Evolutionary conservation across 2,113 vertebrate genomes (phyloP).

Genomic region (Cebus imitator): DNA sequence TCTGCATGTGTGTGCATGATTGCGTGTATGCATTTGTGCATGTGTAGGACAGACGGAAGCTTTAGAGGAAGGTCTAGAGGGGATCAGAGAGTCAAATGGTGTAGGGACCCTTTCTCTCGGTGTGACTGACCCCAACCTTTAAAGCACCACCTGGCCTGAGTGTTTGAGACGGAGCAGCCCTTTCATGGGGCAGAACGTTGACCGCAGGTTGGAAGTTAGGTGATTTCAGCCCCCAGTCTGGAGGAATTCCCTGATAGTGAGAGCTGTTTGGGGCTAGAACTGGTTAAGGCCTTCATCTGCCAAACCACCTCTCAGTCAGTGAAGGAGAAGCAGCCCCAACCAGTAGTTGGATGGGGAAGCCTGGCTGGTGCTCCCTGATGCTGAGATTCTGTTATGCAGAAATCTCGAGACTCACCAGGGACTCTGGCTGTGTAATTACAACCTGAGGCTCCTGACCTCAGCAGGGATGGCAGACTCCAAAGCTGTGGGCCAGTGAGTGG

Average conservation of each 20-base stretch:
- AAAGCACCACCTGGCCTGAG: rapidly evolving
- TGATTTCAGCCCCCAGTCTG: rapidly evolving
- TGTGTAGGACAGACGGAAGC: not conserved
- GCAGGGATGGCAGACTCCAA: rapidly evolving
- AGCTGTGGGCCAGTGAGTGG: rapidly evolving
- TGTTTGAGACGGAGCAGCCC: not conserved
- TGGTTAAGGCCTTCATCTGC: not conserved
- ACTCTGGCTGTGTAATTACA: rapidly evolving
- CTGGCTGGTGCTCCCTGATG: rapidly evolving
- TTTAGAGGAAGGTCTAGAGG: not conserved
- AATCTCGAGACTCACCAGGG: rapidly evolving
- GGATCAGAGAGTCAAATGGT: rapidly evolving
- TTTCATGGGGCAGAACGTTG: not conserved
- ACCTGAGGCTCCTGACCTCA: rapidly evolving
- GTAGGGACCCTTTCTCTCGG: rapidly evolving
- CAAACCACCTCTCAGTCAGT: rapidly evolving
- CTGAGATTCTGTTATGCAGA: not conserved
- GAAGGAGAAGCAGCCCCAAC: rapidly evolving
- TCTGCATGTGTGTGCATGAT: too few relatives aligned
- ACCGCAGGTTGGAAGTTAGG: too few relatives aligned
- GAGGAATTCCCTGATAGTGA: rapidly evolving
- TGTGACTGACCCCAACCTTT: not conserved
- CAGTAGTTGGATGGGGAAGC: rapidly evolving
- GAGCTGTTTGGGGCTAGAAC: not conserved
- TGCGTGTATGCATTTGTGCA: not conserved